Evolutionary conservation across 2,888 invertebrate species (phyloP).

Genomic region (Clostera curtula): DNA sequence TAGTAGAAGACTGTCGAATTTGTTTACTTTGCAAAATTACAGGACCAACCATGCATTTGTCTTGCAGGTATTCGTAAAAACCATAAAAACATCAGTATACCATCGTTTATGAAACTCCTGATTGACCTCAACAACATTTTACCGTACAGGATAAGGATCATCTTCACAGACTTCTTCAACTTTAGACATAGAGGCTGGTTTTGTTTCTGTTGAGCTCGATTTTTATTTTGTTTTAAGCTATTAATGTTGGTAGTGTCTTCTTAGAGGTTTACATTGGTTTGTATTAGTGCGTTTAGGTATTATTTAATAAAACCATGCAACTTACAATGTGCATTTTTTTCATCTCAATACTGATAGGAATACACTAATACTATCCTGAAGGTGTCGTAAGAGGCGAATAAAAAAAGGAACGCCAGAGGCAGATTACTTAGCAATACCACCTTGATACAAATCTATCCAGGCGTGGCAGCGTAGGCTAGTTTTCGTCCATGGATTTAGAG

Average conservation of each 20-base stretch:
- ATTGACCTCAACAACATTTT: constrained; percentile 52
- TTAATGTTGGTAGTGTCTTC: constrained; percentile 5
- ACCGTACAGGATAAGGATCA: constrained; percentile 59
- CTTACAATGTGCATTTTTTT: constrained; percentile 2
- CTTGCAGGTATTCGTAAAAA: constrained; percentile 61
- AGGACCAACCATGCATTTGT: too few species aligned
- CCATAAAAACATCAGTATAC: constrained; percentile 53
- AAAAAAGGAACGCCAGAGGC: too few species aligned
- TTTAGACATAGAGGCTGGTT: constrained; percentile 64
- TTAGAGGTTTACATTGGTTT: constrained; percentile 13
- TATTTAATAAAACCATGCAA: constrained; percentile 17
- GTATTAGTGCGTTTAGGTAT: constrained; percentile 13
- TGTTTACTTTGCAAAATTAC: too few species aligned
- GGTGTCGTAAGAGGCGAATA: too few species aligned
- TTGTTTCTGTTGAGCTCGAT: constrained; percentile 50
- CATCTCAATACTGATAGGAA: too few species aligned
- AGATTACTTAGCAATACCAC: too few species aligned
- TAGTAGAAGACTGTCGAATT: too few species aligned
- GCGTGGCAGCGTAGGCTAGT: too few species aligned
- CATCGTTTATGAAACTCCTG: constrained; percentile 51
- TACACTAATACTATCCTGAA: too few species aligned
- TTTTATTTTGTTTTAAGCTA: constrained; percentile 14
- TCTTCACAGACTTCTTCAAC: constrained; percentile 63
- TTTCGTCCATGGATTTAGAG: too few species aligned
- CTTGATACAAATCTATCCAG: too few species aligned